Evolutionary conservation across 2,888 invertebrate species (phyloP).

Genomic region (Atrina japonica): DNA sequence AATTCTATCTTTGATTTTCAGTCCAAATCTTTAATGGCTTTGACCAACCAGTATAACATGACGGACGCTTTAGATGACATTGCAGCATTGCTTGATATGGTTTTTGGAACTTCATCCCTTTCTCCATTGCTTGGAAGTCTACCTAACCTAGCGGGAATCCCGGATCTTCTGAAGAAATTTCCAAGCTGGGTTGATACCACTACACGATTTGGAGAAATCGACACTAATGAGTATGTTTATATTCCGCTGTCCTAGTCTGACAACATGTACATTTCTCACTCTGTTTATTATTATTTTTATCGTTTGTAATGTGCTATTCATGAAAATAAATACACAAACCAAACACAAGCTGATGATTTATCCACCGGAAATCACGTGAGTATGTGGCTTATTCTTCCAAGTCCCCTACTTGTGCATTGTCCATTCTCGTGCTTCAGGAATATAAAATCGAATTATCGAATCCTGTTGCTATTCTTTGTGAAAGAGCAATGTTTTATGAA

Average conservation of each 20-base stretch:
- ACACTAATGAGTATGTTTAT: slow-evolving; percentile 23
- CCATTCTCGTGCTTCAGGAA: too few relatives aligned
- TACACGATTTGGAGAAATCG: slow-evolving; percentile 12
- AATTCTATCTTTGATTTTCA: slow-evolving; percentile 31
- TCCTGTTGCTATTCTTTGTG: too few relatives aligned
- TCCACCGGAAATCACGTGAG: too few relatives aligned
- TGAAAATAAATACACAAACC: too few relatives aligned
- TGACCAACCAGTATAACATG: slow-evolving; percentile 47
- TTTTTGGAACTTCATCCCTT: slow-evolving; percentile 50
- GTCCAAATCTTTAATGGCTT: slow-evolving; percentile 50
- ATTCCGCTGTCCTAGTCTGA: background rate
- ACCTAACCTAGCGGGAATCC: slow-evolving; percentile 48
- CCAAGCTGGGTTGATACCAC: slow-evolving; percentile 28
- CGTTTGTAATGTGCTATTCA: too few relatives aligned
- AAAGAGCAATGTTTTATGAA: too few relatives aligned
- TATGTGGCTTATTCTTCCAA: too few relatives aligned
- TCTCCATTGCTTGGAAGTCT: slow-evolving; percentile 44
- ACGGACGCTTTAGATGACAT: slow-evolving; percentile 54
- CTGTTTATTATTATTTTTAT: too few relatives aligned
- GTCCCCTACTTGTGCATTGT: too few relatives aligned
- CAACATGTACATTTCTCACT: background rate
- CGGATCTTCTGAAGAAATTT: slow-evolving; percentile 30
- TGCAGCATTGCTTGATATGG: slow-evolving; percentile 63
- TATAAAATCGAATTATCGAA: too few relatives aligned
- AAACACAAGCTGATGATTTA: too few relatives aligned